Conservation (phyloP, 2,113 vertebrate genomes). For the Festucalex cinctus region DNA sequence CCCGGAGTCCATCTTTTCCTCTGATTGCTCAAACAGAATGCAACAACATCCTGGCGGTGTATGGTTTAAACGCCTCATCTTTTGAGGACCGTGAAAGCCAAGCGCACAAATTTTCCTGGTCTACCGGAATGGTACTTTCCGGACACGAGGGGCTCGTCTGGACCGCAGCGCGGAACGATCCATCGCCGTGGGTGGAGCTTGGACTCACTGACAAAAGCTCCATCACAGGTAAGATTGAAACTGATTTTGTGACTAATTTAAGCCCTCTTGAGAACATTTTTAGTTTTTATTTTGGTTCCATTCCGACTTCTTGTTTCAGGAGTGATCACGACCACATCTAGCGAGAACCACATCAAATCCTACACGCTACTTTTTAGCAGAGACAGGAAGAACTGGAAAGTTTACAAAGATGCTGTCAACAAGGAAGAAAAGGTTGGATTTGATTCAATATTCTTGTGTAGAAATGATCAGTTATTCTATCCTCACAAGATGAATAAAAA, state of each 20-base stretch:
- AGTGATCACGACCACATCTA: slow-evolving; percentile 75
- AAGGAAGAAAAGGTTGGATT: slow-evolving; percentile 76
- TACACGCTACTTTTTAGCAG: slow-evolving; percentile 77
- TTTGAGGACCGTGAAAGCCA: slow-evolving; percentile 56
- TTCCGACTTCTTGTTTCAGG: slow-evolving; percentile 57
- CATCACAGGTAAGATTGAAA: slow-evolving; percentile 71
- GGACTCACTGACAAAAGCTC: slow-evolving; percentile 75
- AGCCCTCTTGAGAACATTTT: neutral
- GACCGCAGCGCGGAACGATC: slow-evolving; percentile 35
- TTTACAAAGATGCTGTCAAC: slow-evolving; percentile 68
- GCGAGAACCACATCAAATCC: slow-evolving; percentile 66
- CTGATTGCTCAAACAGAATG: slow-evolving; percentile 69
- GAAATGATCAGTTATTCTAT: neutral
- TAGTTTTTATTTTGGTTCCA: neutral
- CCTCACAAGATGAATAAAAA: neutral
- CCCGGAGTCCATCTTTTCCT: slow-evolving; percentile 4
- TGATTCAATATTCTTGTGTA: neutral
- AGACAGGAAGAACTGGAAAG: slow-evolving; percentile 78
- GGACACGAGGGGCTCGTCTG: slow-evolving; percentile 52
- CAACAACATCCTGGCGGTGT: slow-evolving; percentile 54
- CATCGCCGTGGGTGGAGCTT: slow-evolving; percentile 74
- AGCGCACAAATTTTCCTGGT: slow-evolving; percentile 57
- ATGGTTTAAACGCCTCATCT: slow-evolving; percentile 74
- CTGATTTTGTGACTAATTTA: neutral
- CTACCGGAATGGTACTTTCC: slow-evolving; percentile 33